These are phyloP conservation scores for Byasa hedistus DNA, from an alignment of 2,888 invertebrate species.

Conservation along the genomic window DNA sequence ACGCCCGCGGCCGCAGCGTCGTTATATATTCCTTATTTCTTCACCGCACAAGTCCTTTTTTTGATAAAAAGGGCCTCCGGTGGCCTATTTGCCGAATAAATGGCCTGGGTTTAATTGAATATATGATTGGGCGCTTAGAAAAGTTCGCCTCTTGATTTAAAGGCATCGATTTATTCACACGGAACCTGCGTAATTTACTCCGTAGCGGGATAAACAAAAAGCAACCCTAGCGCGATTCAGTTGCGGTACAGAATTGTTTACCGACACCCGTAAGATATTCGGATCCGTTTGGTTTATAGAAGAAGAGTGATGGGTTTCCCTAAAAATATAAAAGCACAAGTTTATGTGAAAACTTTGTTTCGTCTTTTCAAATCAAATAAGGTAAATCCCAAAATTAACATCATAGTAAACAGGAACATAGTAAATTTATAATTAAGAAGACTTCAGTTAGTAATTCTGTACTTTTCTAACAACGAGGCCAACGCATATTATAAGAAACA, in stretches of 20 bases:
- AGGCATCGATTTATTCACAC: slow-evolving; percentile 31
- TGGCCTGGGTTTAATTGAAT: slow-evolving; percentile 31
- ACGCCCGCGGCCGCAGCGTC: slow-evolving; percentile 5
- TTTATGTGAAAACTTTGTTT: slow-evolving; percentile 24
- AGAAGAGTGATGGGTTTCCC: slow-evolving; percentile 28
- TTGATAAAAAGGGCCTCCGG: slow-evolving; percentile 20
- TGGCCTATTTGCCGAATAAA: slow-evolving; percentile 30
- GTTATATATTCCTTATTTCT: slow-evolving; percentile 28
- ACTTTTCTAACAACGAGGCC: too few relatives aligned
- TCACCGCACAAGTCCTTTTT: slow-evolving; percentile 28
- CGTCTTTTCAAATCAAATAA: slow-evolving; percentile 18
- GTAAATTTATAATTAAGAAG: neutral
- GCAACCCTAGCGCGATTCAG: neutral
- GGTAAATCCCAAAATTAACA: neutral
- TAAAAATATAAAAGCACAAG: slow-evolving; percentile 26
- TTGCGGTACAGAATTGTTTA: slow-evolving; percentile 7
- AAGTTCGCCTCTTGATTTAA: slow-evolving; percentile 31
- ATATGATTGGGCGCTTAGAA: slow-evolving; percentile 32
- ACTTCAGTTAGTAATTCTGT: too few relatives aligned
- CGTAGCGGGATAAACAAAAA: neutral
- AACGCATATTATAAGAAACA: too few relatives aligned
- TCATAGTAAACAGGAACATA: slow-evolving; percentile 10
- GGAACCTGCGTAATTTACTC: slow-evolving; percentile 28
- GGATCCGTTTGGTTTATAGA: slow-evolving; percentile 21
- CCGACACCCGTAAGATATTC: slow-evolving; percentile 4